A percentile compares a stretch with the other conserved stretches of the same genome.
Evolutionary conservation across 2,113 vertebrate species (phyloP).

Genomic region (Xiphophorus hellerii): DNA sequence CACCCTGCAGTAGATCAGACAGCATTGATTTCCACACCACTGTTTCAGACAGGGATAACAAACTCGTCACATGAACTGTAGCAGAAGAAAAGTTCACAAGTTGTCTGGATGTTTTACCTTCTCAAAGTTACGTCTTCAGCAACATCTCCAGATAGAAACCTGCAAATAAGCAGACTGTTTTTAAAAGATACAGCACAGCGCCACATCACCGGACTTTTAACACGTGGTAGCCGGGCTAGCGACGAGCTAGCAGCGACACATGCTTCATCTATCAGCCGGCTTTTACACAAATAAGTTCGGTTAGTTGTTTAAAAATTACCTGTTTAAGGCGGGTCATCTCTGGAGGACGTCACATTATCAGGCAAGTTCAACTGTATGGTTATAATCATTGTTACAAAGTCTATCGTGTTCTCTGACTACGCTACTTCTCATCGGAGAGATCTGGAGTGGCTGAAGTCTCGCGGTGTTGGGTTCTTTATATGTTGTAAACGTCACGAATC

Average conservation of each 20-base stretch:
- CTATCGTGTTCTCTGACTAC: background rate
- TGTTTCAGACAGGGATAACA: constrained; percentile 77
- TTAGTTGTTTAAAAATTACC: background rate
- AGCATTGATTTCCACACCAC: constrained; percentile 44
- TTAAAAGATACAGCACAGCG: background rate
- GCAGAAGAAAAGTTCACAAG: fast-evolving
- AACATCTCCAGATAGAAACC: background rate
- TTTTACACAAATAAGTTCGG: background rate
- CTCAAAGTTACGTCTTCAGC: fast-evolving
- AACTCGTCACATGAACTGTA: constrained; percentile 57
- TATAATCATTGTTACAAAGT: background rate
- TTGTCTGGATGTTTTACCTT: constrained; percentile 19
- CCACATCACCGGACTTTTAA: too few species aligned
- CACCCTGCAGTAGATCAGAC: constrained; percentile 49
- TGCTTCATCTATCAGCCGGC: background rate
- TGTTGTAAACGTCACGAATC: constrained; percentile 11
- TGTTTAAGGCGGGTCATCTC: constrained; percentile 24
- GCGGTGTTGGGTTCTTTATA: constrained; percentile 21
- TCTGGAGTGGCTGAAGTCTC: constrained; percentile 2
- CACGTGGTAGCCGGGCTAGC: constrained; percentile 47
- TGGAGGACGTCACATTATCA: background rate
- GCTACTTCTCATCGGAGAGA: fast-evolving
- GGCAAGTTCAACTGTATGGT: fast-evolving
- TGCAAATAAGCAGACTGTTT: background rate
- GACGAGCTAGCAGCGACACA: constrained; percentile 39